Evolutionary conservation across 2,113 vertebrate genomes (phyloP).

Genomic region (Halichoerus grypus): DNA sequence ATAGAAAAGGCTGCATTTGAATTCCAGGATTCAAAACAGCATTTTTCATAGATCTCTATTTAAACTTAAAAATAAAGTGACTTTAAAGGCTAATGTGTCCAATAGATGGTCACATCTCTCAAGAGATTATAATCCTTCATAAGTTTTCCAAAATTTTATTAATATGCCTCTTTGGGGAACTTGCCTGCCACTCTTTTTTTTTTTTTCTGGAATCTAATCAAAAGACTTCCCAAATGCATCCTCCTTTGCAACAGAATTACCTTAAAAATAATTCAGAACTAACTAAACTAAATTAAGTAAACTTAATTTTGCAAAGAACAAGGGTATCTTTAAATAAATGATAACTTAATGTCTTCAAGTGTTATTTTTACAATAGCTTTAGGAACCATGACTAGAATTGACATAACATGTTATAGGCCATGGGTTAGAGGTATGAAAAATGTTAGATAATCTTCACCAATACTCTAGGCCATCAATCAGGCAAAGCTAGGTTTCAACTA

Average conservation of each 20-base stretch:
- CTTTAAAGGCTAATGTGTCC: conserved; percentile 55
- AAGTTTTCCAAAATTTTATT: conserved; percentile 58
- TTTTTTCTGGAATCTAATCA: conserved; percentile 45
- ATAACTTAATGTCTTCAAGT: conserved; percentile 65
- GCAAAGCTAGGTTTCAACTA: conserved; percentile 50
- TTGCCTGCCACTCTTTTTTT: conserved; percentile 2
- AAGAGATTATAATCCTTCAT: conserved; percentile 60
- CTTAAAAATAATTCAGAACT: conserved; percentile 63
- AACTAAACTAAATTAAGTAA: conserved; percentile 73
- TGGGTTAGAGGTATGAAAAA: neutral
- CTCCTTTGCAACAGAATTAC: conserved; percentile 40
- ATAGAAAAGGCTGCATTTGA: conserved; percentile 75
- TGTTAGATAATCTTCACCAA: conserved; percentile 70
- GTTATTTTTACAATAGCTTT: conserved; percentile 75
- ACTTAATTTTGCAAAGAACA: conserved; percentile 56
- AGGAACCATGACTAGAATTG: conserved; percentile 69
- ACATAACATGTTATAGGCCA: conserved; percentile 65
- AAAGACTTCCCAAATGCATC: conserved; percentile 67
- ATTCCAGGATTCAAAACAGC: conserved; percentile 74
- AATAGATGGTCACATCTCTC: conserved; percentile 10
- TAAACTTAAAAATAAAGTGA: conserved; percentile 75
- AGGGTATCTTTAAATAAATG: conserved; percentile 76
- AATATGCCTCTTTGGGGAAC: conserved; percentile 40
- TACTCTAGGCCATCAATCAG: conserved; percentile 62
- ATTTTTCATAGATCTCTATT: conserved; percentile 77